phyloP scores from a whole-genome alignment of 2,888 invertebrate genomes.

The Dexiosoma caninum region DNA sequence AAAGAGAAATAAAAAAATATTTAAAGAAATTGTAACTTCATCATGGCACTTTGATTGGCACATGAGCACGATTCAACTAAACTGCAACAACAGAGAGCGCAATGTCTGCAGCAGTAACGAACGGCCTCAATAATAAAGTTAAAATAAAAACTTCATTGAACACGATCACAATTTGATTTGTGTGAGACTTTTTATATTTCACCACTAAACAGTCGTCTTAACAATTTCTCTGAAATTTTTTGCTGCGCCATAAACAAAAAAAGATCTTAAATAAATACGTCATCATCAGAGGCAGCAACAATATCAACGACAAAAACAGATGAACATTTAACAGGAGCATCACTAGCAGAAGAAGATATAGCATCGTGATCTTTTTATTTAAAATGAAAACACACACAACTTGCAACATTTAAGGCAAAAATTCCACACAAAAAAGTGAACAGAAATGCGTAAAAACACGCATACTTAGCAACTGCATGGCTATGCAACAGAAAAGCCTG shows the following conservation, averaged over 20 bases:
- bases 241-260: slow-evolving; percentile 14
- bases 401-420: slow-evolving; percentile 33
- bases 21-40: slow-evolving; percentile 67
- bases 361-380: slow-evolving; percentile 58
- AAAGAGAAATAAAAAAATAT: not conserved
- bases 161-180: slow-evolving; percentile 65
- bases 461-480: slow-evolving; percentile 39
- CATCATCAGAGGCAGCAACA: slow-evolving; percentile 58
- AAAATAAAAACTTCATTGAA: slow-evolving; percentile 39
- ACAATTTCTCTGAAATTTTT: slow-evolving; percentile 35
- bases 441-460: slow-evolving; percentile 65
- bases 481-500: slow-evolving; percentile 19
- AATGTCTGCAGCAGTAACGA: slow-evolving; percentile 5
- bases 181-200: slow-evolving; percentile 62
- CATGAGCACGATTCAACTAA: slow-evolving; percentile 63
- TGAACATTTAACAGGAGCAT: slow-evolving; percentile 13
- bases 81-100: slow-evolving; percentile 22
- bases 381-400: not conserved
- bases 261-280: slow-evolving; percentile 63
- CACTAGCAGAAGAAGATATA: slow-evolving; percentile 35
- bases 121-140: slow-evolving; percentile 32
- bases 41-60: slow-evolving; percentile 72
- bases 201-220: slow-evolving; percentile 33
- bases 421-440: slow-evolving; percentile 31
- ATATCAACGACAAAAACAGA: slow-evolving; percentile 19